phyloP scores from a whole-genome alignment of 30 jellyfish, hydroid and myxozoan genomes.

The Chironex yamaguchii region DNA sequence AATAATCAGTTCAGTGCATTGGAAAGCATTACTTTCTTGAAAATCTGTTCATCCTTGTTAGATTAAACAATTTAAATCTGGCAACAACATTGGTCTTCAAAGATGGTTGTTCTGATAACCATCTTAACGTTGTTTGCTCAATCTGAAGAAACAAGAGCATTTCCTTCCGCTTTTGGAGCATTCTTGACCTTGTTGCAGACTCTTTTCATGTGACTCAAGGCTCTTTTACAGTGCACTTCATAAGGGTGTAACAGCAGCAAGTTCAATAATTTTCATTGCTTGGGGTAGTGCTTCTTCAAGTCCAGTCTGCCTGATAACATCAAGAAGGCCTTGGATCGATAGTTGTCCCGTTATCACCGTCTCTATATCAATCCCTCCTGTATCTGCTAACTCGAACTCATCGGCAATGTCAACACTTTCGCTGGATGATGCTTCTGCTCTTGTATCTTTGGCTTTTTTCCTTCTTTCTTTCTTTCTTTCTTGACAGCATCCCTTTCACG shows the following conservation, averaged over 20 bases:
- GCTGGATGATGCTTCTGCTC: no score
- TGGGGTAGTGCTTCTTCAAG: constrained; percentile 32
- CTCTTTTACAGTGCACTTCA: constrained; percentile 37
- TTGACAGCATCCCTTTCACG: neutral
- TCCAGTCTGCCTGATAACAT: neutral
- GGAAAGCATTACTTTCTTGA: no score
- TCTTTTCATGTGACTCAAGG: constrained; percentile 9
- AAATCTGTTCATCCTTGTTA: no score
- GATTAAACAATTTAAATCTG: no score
- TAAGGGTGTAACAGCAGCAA: constrained; percentile 40
- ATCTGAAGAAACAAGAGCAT: constrained; percentile 16
- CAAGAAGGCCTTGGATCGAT: constrained; percentile 7
- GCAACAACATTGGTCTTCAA: constrained; percentile 11
- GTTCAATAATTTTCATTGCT: constrained; percentile 19
- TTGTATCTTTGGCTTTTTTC: no score
- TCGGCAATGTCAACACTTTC: constrained; percentile 4
- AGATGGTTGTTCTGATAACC: neutral
- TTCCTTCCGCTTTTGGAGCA: constrained; percentile 21
- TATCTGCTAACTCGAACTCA: constrained; percentile 25
- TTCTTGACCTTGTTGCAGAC: constrained; percentile 9
- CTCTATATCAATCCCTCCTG: neutral
- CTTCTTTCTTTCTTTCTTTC: neutral
- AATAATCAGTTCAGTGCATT: no score
- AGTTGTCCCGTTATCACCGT: neutral
- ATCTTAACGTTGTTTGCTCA: constrained; percentile 7